Conservation (phyloP, 2,113 vertebrate genomes). For the Embiotoca jacksoni region DNA sequence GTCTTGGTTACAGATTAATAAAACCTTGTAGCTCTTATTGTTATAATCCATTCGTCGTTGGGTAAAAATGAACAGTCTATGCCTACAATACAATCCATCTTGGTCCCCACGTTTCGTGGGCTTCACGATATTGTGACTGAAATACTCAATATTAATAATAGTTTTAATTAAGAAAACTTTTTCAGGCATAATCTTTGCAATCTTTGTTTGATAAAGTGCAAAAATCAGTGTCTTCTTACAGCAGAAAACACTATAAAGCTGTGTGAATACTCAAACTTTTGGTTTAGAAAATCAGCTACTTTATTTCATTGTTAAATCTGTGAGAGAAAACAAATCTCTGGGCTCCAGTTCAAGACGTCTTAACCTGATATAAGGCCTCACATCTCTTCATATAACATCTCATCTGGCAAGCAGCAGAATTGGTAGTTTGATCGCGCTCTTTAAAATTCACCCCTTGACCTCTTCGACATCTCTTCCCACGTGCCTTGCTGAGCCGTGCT, state of each 20-base stretch:
- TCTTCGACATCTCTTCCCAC: background rate
- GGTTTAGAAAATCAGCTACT: too few relatives aligned
- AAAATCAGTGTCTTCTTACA: background rate
- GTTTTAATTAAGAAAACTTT: background rate
- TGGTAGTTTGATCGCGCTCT: conserved; percentile 58
- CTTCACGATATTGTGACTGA: background rate
- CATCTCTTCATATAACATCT: conserved; percentile 19
- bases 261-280: background rate
- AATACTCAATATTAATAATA: background rate
- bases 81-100: too few relatives aligned
- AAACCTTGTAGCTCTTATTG: too few relatives aligned
- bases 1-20: too few relatives aligned
- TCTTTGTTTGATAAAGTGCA: background rate
- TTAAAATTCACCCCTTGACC: conserved; percentile 64
- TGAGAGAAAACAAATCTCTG: background rate
- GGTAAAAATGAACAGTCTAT: too few relatives aligned
- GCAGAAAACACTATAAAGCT: background rate
- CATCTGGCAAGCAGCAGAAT: conserved; percentile 39
- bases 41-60: too few relatives aligned
- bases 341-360: background rate
- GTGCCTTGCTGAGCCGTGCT: conserved; percentile 20
- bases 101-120: too few relatives aligned
- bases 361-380: background rate
- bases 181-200: background rate
- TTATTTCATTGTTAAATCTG: background rate